Conservation (phyloP, 2,113 vertebrate genomes). For the Tyto alba region DNA sequence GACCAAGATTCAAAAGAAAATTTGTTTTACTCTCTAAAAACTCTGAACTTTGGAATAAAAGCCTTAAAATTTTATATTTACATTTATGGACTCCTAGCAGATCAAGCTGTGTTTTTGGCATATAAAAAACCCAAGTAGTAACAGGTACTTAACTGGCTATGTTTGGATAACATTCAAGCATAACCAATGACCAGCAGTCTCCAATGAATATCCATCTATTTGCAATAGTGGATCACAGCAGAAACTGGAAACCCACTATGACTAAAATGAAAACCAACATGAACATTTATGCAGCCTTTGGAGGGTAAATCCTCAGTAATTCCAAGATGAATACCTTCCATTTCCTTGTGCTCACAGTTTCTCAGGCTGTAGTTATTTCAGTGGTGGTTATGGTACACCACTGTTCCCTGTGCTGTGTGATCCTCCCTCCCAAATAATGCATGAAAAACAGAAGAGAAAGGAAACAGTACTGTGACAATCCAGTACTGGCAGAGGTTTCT, state of each 20-base stretch:
- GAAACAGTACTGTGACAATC: neutral
- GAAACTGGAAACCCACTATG: neutral
- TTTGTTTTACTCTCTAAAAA: neutral
- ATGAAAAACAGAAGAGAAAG: slow-evolving; percentile 2
- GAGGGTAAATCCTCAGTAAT: neutral
- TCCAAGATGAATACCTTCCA: neutral
- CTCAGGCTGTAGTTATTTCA: neutral
- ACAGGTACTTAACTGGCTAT: neutral
- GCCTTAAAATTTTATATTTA: neutral
- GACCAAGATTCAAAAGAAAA: neutral
- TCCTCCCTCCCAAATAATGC: slow-evolving; percentile 1
- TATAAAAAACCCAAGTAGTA: neutral
- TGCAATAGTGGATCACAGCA: neutral
- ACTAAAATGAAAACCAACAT: neutral
- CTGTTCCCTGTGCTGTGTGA: neutral
- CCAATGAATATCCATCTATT: neutral
- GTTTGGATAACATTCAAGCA: neutral
- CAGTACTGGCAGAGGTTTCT: neutral
- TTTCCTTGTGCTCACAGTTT: neutral
- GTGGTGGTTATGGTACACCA: neutral
- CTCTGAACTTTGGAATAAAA: neutral
- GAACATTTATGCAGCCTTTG: neutral
- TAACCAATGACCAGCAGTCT: neutral
- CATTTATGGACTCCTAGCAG: neutral
- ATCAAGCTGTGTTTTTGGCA: neutral